Evolutionary conservation across 2,888 invertebrate species (phyloP).

Genomic region (Baronia brevicornis): DNA sequence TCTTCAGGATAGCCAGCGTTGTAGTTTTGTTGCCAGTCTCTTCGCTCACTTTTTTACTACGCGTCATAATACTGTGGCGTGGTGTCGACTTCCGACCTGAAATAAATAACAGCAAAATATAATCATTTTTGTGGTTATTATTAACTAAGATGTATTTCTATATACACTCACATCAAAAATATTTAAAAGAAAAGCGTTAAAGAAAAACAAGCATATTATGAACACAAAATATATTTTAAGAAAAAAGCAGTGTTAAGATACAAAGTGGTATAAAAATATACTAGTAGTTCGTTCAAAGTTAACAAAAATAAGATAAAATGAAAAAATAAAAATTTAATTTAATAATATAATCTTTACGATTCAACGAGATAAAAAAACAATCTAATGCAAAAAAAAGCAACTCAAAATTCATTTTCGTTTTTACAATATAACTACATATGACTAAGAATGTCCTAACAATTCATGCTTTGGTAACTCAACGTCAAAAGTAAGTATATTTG

Average conservation of each 20-base stretch:
- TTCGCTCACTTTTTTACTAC: slow-evolving; percentile 49
- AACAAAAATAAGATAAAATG: background rate
- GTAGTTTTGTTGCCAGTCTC: slow-evolving; percentile 42
- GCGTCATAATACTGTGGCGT: slow-evolving; percentile 54
- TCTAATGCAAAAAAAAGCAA: too few species aligned
- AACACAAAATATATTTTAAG: slow-evolving; percentile 22
- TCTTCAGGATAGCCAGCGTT: slow-evolving; percentile 57
- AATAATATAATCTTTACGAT: too few species aligned
- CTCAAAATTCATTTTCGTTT: too few species aligned
- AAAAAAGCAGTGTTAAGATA: slow-evolving; percentile 20
- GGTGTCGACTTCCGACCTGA: slow-evolving; percentile 47
- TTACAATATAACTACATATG: too few species aligned
- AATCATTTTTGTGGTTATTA: slow-evolving; percentile 39
- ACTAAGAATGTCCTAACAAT: too few species aligned
- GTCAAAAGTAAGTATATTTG: too few species aligned
- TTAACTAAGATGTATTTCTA: background rate
- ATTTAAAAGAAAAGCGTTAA: slow-evolving; percentile 8
- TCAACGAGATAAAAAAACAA: too few species aligned
- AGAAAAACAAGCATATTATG: slow-evolving; percentile 11
- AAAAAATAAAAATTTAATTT: background rate
- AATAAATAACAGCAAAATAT: slow-evolving; percentile 48
- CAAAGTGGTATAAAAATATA: slow-evolving; percentile 7
- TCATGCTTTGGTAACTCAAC: too few species aligned
- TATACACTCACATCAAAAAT: slow-evolving; percentile 1
- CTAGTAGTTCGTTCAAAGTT: background rate